Base-by-base conservation (phyloP, 2,888 invertebrate species). In the Esperia sulphurella region DNA sequence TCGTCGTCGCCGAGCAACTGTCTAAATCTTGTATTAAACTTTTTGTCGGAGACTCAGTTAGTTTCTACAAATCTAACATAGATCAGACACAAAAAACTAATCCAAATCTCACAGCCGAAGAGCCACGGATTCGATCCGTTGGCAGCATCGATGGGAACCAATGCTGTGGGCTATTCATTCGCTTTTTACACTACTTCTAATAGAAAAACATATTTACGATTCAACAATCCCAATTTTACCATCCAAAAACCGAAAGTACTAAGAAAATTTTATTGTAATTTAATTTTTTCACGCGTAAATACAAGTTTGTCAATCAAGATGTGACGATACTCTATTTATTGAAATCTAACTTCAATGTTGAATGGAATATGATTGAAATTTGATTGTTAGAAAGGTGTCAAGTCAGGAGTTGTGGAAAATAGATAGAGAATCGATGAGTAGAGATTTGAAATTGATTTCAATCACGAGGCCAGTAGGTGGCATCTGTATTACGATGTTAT, bases 391-490 rank as follows among this genome's bases (percentile, higher is more conserved):
- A 8, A n/a, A 14, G 37, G 37, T 37, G 4, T 37, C 1, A 2
- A 13, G 13, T 12, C 3, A 37, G 12, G 13, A 52, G 42, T 31
- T 39, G 35, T 48, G 47, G 49, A 50, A 50, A 55, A 55, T 51
- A 40, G 30, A 38, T 53, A 58, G 63, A 65, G 68, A 72, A 81
- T 83, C 83, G 83, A 86, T 85, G 37, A 72, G 62, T 63, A 66
- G 65, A 69, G 69, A 63, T 74, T 68, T 58, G 63, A 73, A 77
- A 85, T 85, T 82, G 83, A 83, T 84, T 85, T 80, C 84, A 83
- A 85, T 85, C 83, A 82, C 61, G 58, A 54, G 64, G 81, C 73
- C 85, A 59, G 84, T 84, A 84, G 85, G 86, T 79, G 86, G 86
- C 82, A 75, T 73, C 80, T 70, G 79, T 73, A 75, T 81, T 83